Conservation (phyloP, 2,113 vertebrate species). For the Peromyscus leucopus region DNA sequence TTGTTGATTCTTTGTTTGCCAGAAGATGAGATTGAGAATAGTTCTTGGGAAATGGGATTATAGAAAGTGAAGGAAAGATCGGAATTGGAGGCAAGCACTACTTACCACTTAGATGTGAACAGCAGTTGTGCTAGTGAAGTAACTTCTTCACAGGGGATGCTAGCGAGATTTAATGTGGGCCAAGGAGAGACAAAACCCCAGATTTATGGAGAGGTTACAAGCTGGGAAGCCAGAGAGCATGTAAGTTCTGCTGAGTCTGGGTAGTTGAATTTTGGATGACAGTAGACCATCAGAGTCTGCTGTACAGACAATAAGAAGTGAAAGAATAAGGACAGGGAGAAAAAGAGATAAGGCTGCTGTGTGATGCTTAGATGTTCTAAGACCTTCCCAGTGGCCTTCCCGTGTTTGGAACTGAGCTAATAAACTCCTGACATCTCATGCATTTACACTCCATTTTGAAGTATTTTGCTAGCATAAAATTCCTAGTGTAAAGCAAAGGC, state of each 20-base stretch:
- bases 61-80: slow-evolving; percentile 33
- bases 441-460: slow-evolving; percentile 62
- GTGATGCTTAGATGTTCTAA: slow-evolving; percentile 52
- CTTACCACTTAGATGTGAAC: slow-evolving; percentile 30
- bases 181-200: slow-evolving; percentile 48
- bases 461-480: slow-evolving; percentile 62
- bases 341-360: background rate
- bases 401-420: slow-evolving; percentile 61
- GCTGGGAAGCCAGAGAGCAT: slow-evolving; percentile 25
- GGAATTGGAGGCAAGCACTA: background rate
- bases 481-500: slow-evolving; percentile 61
- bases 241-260: slow-evolving; percentile 32
- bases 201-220: slow-evolving; percentile 47
- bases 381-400: slow-evolving; percentile 60
- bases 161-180: slow-evolving; percentile 49
- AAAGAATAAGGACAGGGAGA: slow-evolving; percentile 8
- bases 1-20: slow-evolving; percentile 52
- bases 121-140: slow-evolving; percentile 1
- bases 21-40: slow-evolving; percentile 49
- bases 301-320: slow-evolving; percentile 44
- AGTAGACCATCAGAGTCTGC: background rate
- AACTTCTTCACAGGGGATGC: slow-evolving; percentile 58
- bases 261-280: slow-evolving; percentile 52
- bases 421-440: slow-evolving; percentile 50
- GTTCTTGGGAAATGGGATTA: slow-evolving; percentile 49